A percentile compares a stretch with the other conserved stretches of the same genome.
Evolutionary conservation across 2,888 invertebrate genomes (phyloP).

Genomic region (Strigamia crassipes): DNA sequence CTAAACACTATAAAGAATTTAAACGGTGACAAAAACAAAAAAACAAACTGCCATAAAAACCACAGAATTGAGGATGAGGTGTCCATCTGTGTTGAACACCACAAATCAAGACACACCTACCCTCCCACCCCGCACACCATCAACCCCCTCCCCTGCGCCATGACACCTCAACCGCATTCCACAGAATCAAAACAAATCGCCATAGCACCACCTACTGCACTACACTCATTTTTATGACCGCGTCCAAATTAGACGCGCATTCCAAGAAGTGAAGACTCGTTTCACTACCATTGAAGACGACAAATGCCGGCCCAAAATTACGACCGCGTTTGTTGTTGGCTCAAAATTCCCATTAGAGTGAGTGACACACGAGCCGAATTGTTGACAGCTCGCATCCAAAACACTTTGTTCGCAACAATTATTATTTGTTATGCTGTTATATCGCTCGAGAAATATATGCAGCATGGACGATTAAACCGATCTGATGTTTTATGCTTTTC

Average conservation of each 20-base stretch:
- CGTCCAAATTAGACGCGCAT: conserved; percentile 10
- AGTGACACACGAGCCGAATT: background rate
- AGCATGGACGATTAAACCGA: background rate
- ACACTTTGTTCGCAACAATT: background rate
- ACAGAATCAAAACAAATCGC: conserved; percentile 10
- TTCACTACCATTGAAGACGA: background rate
- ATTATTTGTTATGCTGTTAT: conserved; percentile 2
- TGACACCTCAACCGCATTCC: conserved; percentile 10
- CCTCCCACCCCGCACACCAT: background rate
- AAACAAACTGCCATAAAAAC: background rate
- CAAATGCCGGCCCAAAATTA: background rate
- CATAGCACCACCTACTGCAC: conserved; percentile 10
- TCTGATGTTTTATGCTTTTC: background rate
- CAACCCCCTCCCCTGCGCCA: background rate
- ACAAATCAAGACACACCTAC: conserved; percentile 10
- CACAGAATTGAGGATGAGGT: background rate
- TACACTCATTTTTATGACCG: conserved; percentile 10
- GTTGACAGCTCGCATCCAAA: background rate
- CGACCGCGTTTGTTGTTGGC: background rate
- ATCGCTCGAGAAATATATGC: conserved; percentile 4
- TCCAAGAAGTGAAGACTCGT: conserved; percentile 10
- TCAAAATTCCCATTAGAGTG: conserved; percentile 1
- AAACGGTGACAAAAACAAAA: background rate
- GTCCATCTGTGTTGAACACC: background rate
- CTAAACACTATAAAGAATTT: background rate